A percentile compares a stretch with the other conserved stretches of the same genome.
These are phyloP conservation scores for Argentina silus DNA, from an alignment of 2,797 vertebrate genomes.

Conservation along the genomic window DNA sequence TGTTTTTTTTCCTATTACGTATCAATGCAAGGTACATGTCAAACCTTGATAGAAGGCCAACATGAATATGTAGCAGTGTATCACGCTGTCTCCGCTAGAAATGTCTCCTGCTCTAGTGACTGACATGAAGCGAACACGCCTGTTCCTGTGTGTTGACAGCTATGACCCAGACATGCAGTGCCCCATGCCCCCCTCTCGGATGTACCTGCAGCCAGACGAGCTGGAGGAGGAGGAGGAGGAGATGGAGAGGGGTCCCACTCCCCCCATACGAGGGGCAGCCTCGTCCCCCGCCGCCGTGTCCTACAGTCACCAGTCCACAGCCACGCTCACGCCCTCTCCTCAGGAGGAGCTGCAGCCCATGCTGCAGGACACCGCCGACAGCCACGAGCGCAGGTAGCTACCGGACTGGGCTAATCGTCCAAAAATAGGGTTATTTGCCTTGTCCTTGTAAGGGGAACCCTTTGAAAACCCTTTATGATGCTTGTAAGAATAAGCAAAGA, in stretches of 20 bases:
- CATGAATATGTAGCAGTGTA: constrained; percentile 65
- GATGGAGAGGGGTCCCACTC: constrained; percentile 93
- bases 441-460: too few species aligned
- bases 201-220: constrained; percentile 96
- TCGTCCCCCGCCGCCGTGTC: constrained; percentile 97
- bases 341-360: constrained; percentile 97
- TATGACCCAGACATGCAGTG: constrained; percentile 93
- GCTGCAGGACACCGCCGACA: constrained; percentile 88
- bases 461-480: too few species aligned
- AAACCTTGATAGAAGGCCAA: constrained; percentile 56
- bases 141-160: constrained; percentile 75
- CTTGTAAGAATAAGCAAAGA: too few species aligned
- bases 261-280: constrained; percentile 92
- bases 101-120: constrained; percentile 40
- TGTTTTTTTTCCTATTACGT: constrained; percentile 36
- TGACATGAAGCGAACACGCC: constrained; percentile 59
- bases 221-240: constrained; percentile 89
- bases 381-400: constrained; percentile 89
- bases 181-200: constrained; percentile 90
- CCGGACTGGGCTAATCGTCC: neutral
- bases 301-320: constrained; percentile 97
- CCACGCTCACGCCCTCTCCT: constrained; percentile 95
- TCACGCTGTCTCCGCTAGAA: constrained; percentile 45
- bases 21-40: constrained; percentile 51
- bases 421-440: too few species aligned